Percentiles rank a stretch among this genome's conserved stretches.
Conservation (phyloP, 1,140 invertebrate genomes). For the Coenobita brevimanus region DNA sequence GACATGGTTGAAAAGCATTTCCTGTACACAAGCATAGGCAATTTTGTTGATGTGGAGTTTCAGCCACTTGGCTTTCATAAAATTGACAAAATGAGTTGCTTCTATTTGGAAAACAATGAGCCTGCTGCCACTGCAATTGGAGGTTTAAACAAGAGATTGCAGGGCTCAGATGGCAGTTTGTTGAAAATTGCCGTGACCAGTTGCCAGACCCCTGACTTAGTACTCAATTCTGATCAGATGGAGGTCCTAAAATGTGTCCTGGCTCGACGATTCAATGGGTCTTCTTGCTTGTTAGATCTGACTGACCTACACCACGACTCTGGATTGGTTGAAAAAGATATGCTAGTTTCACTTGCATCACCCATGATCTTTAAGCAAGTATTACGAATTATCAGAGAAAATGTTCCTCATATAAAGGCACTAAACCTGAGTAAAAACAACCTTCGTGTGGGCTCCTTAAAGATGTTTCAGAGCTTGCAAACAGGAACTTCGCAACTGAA, state of each 20-base stretch:
- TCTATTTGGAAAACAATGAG: constrained; percentile 50
- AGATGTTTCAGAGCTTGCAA: constrained; percentile 18
- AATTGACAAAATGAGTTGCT: constrained; percentile 35
- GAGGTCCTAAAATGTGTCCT: constrained; percentile 31
- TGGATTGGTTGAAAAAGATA: constrained; percentile 38
- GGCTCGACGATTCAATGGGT: constrained; percentile 21
- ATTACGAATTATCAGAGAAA: constrained; percentile 45
- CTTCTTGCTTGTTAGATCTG: constrained; percentile 35
- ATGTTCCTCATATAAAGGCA: constrained; percentile 47
- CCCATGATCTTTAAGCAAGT: constrained; percentile 45
- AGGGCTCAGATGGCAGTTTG: constrained; percentile 35
- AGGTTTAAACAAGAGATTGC: constrained; percentile 40
- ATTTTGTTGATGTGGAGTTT: constrained; percentile 37
- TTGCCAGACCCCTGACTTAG: constrained; percentile 14
- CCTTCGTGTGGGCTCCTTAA: constrained; percentile 13
- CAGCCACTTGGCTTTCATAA: constrained; percentile 48
- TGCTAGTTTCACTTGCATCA: constrained; percentile 36
- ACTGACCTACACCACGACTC: constrained; percentile 49
- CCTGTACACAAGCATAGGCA: constrained; percentile 43
- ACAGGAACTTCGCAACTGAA: constrained; percentile 25
- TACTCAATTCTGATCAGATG: constrained; percentile 48
- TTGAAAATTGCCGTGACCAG: constrained; percentile 39
- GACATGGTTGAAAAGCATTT: constrained; percentile 31
- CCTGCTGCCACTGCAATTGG: constrained; percentile 44
- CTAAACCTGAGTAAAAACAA: constrained; percentile 49